Evolutionary conservation across 2,797 vertebrate genomes (phyloP), one percentile per base, ranked within the genome.

Genomic region (Enteromius viviparus): DNA sequence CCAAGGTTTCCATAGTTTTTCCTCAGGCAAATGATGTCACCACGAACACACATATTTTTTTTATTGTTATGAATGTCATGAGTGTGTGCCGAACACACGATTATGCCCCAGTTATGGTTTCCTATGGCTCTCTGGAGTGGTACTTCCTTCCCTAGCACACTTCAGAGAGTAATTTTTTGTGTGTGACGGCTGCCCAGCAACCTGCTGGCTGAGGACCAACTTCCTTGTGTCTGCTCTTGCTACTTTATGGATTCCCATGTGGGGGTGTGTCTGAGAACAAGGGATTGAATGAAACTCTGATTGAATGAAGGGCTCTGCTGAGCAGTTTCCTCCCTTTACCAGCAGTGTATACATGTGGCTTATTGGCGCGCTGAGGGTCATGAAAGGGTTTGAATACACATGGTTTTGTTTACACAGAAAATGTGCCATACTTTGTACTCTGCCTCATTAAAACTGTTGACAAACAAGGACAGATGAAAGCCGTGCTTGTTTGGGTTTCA

Each of bases 231-330:
- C 84, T 86, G 81, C 86, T 88, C 86, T 87, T 84, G 86, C 86
- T 86, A 87, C 78, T 81, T 85, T 88, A 86, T 85, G 82, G 85
- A 86, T 88, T 88, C 87, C 88, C 84, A 85, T 87, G 87, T 84
- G 88, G 85, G 85, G 87, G 88, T 89, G 88, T 89, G 88, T 88
- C 88, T 88, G 84, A 83, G 86, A 85, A 86, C 82, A 83, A 88
- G 84, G 83, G 71, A 87, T 81, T 89, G 85, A 87, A 87, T 86
- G 86, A 85, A 83, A 78, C 60, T 66, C 84, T 86, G 84, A 88
- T 87, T 84, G 80, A 88, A 87, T 86, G 86, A 83, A 86, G 55
- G 75, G 72, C 81, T 87, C 51, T 80, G 71, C 77, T 82, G 58
- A 83, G 71, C 64, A 78, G 74, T 66, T 79, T 76, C 74, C 79